A percentile compares a stretch with the other conserved stretches of the same genome.
Conservation (phyloP, 2,888 invertebrate genomes). For the Scaptomyza caliginosa region DNA sequence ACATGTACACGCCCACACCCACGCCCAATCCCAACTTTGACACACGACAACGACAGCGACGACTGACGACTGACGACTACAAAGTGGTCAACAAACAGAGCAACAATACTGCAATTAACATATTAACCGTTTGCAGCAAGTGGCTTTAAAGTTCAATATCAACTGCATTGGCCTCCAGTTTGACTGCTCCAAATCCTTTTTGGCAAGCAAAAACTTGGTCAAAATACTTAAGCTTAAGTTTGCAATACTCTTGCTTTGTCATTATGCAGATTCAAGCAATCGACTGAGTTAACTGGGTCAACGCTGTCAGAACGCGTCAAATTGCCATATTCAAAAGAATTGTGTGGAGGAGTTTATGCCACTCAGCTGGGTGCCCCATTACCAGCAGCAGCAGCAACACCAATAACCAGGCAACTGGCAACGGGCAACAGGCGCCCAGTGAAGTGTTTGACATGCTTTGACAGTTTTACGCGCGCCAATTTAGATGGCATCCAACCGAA, state of each 20-base stretch:
- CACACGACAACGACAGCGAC: neutral
- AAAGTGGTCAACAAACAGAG: conserved; percentile 51
- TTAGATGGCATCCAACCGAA: conserved; percentile 41
- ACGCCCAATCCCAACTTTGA: conserved; percentile 13
- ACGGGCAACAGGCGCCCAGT: conserved; percentile 15
- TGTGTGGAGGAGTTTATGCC: conserved; percentile 51
- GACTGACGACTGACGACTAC: conserved; percentile 33
- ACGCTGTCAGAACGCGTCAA: conserved; percentile 61
- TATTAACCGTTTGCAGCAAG: conserved; percentile 36
- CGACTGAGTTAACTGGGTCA: conserved; percentile 62
- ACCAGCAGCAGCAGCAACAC: neutral
- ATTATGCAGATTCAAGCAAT: conserved; percentile 26
- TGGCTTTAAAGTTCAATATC: conserved; percentile 62
- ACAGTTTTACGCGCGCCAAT: conserved; percentile 62
- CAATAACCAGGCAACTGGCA: neutral
- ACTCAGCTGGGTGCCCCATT: conserved; percentile 31
- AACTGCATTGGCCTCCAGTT: conserved; percentile 17
- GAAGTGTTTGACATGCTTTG: conserved; percentile 67
- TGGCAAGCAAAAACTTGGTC: conserved; percentile 64
- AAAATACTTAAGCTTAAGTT: conserved; percentile 54
- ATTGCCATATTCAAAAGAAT: conserved; percentile 23
- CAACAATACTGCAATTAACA: conserved; percentile 63
- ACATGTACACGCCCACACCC: conserved; percentile 30
- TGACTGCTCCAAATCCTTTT: conserved; percentile 62
- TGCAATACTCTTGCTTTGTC: conserved; percentile 46